Conservation (phyloP, 2,797 vertebrate genomes). For the Glyptemys insculpta region DNA sequence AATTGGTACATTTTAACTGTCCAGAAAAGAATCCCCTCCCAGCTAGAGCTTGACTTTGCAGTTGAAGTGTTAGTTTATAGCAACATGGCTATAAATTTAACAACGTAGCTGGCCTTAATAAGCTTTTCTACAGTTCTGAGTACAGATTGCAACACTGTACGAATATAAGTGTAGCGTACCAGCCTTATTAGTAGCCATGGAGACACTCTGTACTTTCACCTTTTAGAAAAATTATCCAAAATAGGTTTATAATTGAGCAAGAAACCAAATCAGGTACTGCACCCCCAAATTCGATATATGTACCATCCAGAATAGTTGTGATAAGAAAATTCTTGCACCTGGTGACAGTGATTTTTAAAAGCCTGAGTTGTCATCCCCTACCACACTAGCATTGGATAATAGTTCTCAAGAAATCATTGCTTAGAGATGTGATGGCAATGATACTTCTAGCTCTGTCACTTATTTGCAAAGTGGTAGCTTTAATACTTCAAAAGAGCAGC, state of each 20-base stretch:
- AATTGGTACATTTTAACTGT: neutral
- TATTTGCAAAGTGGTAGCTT: neutral
- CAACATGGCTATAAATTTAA: neutral
- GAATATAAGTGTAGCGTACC: rapidly evolving
- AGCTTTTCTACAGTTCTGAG: neutral
- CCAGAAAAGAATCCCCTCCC: neutral
- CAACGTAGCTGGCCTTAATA: neutral
- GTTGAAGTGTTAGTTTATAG: neutral
- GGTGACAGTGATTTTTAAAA: neutral
- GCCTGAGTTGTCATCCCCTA: rapidly evolving
- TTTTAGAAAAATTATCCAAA: neutral
- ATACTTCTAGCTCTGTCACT: rapidly evolving
- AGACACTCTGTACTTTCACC: constrained; percentile 11
- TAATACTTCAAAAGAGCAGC: neutral
- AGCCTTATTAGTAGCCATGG: constrained; percentile 20
- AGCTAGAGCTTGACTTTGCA: neutral
- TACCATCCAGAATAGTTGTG: neutral
- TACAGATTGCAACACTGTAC: neutral
- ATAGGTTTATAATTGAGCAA: constrained; percentile 13
- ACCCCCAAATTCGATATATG: rapidly evolving
- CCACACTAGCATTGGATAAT: rapidly evolving
- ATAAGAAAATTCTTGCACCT: neutral
- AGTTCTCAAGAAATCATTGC: neutral
- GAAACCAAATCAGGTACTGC: neutral
- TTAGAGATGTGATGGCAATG: neutral